A percentile compares a stretch with the other conserved stretches of the same genome.
These are phyloP conservation scores for Antennarius striatus DNA, from an alignment of 2,113 vertebrate genomes.

Conservation along the genomic window DNA sequence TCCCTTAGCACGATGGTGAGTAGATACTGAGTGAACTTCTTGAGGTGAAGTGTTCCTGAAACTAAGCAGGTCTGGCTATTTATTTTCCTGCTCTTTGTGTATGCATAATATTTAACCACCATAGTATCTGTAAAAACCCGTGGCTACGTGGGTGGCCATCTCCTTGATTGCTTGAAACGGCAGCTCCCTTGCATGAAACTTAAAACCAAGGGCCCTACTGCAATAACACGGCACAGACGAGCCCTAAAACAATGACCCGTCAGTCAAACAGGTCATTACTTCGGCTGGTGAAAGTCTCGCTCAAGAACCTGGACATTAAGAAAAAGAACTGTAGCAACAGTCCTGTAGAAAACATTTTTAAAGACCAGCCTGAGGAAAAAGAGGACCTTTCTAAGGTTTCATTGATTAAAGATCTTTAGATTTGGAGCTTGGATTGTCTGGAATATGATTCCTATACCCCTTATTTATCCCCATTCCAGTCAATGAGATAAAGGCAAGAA, in stretches of 20 bases:
- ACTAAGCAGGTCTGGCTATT: slow-evolving; percentile 37
- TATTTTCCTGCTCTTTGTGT: slow-evolving; percentile 40
- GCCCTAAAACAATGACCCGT: slow-evolving; percentile 65
- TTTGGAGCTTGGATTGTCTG: slow-evolving; percentile 12
- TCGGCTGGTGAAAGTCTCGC: slow-evolving; percentile 7
- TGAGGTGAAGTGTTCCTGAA: slow-evolving; percentile 21
- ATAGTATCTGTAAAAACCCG: slow-evolving; percentile 35
- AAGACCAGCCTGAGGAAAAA: neutral
- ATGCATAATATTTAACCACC: slow-evolving; percentile 71
- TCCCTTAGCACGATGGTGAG: neutral
- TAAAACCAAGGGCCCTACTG: slow-evolving; percentile 62
- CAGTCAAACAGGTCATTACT: slow-evolving; percentile 55
- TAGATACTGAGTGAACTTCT: neutral
- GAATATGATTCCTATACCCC: slow-evolving; percentile 17
- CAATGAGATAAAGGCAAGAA: slow-evolving; percentile 41
- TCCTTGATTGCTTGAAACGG: slow-evolving; percentile 65
- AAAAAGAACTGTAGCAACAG: neutral
- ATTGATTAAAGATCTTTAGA: slow-evolving; percentile 33
- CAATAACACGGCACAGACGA: slow-evolving; percentile 67
- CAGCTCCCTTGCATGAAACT: slow-evolving; percentile 65
- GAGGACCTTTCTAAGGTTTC: neutral
- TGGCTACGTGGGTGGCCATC: slow-evolving; percentile 70
- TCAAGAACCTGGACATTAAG: neutral
- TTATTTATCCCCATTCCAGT: slow-evolving; percentile 23
- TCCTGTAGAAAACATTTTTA: neutral